Conservation (phyloP, 2,888 invertebrate genomes). For the Dascillus cervinus region DNA sequence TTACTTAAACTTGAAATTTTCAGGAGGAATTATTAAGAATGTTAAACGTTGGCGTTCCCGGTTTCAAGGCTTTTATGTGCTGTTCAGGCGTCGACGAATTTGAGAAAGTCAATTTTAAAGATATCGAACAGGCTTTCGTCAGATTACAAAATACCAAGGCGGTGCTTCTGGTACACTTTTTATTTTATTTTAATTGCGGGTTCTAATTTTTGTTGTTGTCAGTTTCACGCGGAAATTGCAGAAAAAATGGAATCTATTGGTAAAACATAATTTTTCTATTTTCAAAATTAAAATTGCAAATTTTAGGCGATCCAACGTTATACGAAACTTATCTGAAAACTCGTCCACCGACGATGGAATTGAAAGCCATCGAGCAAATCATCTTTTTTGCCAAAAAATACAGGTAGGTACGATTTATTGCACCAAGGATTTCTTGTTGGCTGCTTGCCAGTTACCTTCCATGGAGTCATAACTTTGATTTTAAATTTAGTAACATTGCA, state of each 20-base stretch:
- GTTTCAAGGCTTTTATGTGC: conserved; percentile 66
- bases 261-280: background rate
- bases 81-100: conserved; percentile 65
- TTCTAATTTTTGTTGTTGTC: too few species aligned
- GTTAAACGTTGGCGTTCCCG: conserved; percentile 59
- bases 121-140: conserved; percentile 51
- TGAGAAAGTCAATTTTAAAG: conserved; percentile 49
- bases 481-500: conserved; percentile 31
- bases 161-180: conserved; percentile 53
- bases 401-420: conserved; percentile 44
- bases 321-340: conserved; percentile 58
- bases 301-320: conserved; percentile 45
- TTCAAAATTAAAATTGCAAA: conserved; percentile 2
- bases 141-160: conserved; percentile 53
- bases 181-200: too few species aligned
- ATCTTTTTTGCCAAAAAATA: conserved; percentile 50
- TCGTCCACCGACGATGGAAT: conserved; percentile 60
- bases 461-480: too few species aligned
- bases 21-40: conserved; percentile 51
- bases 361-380: conserved; percentile 54
- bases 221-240: conserved; percentile 68
- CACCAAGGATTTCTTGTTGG: too few species aligned
- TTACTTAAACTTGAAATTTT: too few species aligned
- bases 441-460: too few species aligned
- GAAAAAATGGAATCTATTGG: conserved; percentile 24